Percentiles rank a stretch among this genome's conserved stretches.
phyloP scores from a whole-genome alignment of 2,797 vertebrate genomes.

The Eulemur rubriventer region DNA sequence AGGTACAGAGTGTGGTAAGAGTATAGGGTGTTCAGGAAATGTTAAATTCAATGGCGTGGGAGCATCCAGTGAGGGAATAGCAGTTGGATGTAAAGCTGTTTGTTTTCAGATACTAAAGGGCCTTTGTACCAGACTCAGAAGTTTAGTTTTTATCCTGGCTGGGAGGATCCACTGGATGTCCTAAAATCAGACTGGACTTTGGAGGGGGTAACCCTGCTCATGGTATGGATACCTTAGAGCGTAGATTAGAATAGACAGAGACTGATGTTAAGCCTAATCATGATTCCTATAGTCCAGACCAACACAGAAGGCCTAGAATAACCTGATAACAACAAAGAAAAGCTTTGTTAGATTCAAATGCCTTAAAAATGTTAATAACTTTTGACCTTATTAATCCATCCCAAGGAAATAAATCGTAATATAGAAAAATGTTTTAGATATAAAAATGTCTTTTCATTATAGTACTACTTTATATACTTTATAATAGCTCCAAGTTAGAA shows the following conservation, averaged over 20 bases:
- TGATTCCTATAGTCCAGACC: not conserved
- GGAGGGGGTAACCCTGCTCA: not conserved
- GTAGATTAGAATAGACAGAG: not conserved
- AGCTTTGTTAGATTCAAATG: not conserved
- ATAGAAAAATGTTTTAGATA: not conserved
- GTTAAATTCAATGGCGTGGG: not conserved
- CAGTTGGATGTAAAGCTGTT: not conserved
- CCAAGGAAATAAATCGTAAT: slow-evolving; percentile 33
- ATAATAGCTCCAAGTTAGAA: not conserved
- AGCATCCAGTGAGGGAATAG: not conserved
- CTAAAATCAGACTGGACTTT: not conserved
- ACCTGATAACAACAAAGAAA: slow-evolving; percentile 12
- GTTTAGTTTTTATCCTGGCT: not conserved
- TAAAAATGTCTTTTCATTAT: slow-evolving; percentile 3
- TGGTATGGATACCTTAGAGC: not conserved
- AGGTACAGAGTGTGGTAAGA: not conserved
- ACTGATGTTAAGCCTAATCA: not conserved
- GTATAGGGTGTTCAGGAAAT: not conserved
- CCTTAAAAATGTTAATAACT: not conserved
- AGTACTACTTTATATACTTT: not conserved
- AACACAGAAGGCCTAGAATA: slow-evolving; percentile 11
- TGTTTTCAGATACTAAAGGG: not conserved
- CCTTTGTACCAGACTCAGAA: not conserved
- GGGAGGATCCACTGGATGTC: not conserved
- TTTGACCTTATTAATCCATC: not conserved